These are phyloP conservation scores for Meriones unguiculatus DNA, from an alignment of 2,113 vertebrate species.

Conservation along the genomic window DNA sequence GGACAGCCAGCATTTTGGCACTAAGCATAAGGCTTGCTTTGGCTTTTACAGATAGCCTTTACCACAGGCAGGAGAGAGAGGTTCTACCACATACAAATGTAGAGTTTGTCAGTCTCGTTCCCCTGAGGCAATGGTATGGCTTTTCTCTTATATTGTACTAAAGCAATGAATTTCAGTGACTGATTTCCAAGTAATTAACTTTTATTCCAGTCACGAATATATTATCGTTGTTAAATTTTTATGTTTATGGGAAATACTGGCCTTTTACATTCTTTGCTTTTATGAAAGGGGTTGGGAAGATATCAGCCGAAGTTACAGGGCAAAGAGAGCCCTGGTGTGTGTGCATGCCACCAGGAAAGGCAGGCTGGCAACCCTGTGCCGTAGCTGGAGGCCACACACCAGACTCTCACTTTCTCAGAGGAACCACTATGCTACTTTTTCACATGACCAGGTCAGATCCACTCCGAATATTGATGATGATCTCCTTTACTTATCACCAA, in stretches of 20 bases:
- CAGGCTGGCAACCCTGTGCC: not conserved
- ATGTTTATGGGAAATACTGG: not conserved
- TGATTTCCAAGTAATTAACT: constrained; percentile 17
- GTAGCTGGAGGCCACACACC: not conserved
- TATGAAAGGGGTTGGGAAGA: not conserved
- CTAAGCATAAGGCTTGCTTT: not conserved
- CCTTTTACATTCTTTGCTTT: constrained; percentile 42
- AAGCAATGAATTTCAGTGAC: constrained; percentile 37
- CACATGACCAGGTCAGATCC: not conserved
- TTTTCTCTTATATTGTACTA: constrained; percentile 44
- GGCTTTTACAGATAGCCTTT: constrained; percentile 42
- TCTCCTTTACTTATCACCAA: constrained; percentile 34
- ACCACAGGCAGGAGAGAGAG: not conserved
- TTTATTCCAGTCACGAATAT: not conserved
- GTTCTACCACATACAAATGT: not conserved
- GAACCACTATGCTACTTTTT: constrained; percentile 24
- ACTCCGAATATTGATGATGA: not conserved
- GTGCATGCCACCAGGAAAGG: not conserved
- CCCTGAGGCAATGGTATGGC: not conserved
- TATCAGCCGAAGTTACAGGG: not conserved
- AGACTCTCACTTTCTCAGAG: not conserved
- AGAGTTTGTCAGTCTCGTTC: constrained; percentile 19
- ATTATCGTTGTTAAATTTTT: constrained; percentile 49
- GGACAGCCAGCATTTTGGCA: not conserved
- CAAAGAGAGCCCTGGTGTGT: not conserved